phyloP scores from a whole-genome alignment of 2,888 invertebrate species.

The Amphiduros pacificus region DNA sequence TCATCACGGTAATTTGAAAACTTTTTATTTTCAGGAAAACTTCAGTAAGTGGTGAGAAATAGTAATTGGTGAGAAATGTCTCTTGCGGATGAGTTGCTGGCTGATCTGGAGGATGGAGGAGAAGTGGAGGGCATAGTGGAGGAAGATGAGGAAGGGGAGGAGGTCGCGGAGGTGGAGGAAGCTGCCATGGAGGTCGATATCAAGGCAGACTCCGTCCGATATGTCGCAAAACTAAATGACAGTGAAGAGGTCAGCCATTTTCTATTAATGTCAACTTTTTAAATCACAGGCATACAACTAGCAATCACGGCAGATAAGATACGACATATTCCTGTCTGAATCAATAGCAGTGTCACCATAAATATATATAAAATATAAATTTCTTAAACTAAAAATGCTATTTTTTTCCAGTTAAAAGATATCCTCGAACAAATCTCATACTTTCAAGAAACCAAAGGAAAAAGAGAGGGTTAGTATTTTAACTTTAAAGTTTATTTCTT shows the following conservation, averaged over 20 bases:
- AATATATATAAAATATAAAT: too few species aligned
- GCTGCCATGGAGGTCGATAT: constrained; percentile 38
- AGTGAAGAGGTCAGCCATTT: constrained; percentile 71
- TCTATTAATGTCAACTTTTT: background rate
- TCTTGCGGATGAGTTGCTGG: constrained; percentile 93
- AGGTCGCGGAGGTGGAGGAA: constrained; percentile 76
- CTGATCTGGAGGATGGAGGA: constrained; percentile 82
- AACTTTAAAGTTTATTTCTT: too few species aligned
- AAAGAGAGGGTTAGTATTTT: constrained; percentile 23
- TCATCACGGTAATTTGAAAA: too few species aligned
- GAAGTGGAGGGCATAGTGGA: constrained; percentile 41
- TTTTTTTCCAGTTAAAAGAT: constrained; percentile 35
- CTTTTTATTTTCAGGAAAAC: too few species aligned
- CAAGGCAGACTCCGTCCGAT: constrained; percentile 70
- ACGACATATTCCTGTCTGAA: too few species aligned
- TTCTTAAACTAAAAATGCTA: background rate
- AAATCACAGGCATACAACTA: background rate
- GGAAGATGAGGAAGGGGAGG: constrained; percentile 57
- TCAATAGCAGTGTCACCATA: too few species aligned
- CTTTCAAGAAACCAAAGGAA: constrained; percentile 60
- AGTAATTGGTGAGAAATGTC: too few species aligned
- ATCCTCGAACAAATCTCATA: constrained; percentile 76
- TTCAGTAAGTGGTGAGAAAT: too few species aligned
- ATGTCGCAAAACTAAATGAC: constrained; percentile 85
- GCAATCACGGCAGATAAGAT: too few species aligned